A percentile compares a stretch with the other conserved stretches of the same genome.
These are phyloP conservation scores for Dysmachus trigonus DNA, from an alignment of 2,888 invertebrate species.

Conservation along the genomic window DNA sequence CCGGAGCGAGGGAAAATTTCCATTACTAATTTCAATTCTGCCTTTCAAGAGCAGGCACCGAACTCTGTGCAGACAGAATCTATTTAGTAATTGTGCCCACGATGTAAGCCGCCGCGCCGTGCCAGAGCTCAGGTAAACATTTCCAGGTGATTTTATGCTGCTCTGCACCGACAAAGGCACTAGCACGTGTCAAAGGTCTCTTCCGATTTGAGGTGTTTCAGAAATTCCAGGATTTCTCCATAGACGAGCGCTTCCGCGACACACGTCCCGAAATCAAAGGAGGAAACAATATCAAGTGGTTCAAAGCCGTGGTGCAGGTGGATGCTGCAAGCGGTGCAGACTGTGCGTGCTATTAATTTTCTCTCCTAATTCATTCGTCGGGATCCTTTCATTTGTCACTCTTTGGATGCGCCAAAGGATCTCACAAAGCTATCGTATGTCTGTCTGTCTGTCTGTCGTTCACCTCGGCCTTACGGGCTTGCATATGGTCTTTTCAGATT, in stretches of 20 bases:
- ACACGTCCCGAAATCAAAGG: background rate
- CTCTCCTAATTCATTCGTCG: constrained; percentile 2
- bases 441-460: constrained; percentile 5
- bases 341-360: constrained; percentile 21
- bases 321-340: background rate
- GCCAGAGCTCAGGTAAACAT: background rate
- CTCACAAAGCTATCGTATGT: constrained; percentile 3
- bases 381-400: constrained; percentile 31
- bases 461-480: background rate
- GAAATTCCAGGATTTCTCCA: background rate
- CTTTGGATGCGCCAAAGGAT: background rate
- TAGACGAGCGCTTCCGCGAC: background rate
- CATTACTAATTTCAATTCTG: background rate
- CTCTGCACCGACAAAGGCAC: background rate
- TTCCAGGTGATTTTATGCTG: background rate
- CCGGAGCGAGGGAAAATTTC: background rate
- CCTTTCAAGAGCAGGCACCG: background rate
- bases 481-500: constrained; percentile 8
- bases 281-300: background rate
- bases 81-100: background rate
- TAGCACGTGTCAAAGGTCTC: background rate
- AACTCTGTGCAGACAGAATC: background rate
- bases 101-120: background rate
- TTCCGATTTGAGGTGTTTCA: background rate
- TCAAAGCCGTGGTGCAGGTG: background rate